Evolutionary conservation across 2,113 vertebrate species (phyloP).

Genomic region (Serilophus lunatus): DNA sequence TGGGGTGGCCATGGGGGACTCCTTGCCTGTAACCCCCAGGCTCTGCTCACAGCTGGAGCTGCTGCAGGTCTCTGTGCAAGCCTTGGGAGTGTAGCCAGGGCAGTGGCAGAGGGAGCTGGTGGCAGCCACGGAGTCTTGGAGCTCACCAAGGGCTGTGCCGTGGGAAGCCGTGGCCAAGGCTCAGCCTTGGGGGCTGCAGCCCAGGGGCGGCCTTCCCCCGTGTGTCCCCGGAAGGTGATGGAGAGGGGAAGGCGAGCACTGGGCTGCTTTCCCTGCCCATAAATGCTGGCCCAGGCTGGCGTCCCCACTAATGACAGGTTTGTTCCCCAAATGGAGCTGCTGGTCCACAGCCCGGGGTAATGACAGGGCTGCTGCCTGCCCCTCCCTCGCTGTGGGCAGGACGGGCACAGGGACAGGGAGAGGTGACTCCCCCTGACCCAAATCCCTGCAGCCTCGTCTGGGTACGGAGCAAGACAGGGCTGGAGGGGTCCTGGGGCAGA

Average conservation of each 20-base stretch:
- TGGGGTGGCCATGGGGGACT: too few relatives aligned
- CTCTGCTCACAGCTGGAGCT: not conserved
- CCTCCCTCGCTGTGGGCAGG: not conserved
- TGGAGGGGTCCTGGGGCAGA: not conserved
- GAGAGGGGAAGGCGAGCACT: fast-evolving
- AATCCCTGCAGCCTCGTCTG: not conserved
- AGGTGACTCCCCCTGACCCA: fast-evolving
- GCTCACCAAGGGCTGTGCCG: not conserved
- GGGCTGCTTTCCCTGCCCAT: not conserved
- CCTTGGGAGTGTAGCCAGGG: not conserved
- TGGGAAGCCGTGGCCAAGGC: not conserved
- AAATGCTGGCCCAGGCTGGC: not conserved
- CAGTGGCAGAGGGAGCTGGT: not conserved
- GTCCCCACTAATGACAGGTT: not conserved
- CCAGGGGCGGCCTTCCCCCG: not conserved
- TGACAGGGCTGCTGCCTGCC: not conserved
- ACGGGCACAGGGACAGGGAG: not conserved
- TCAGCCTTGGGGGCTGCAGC: not conserved
- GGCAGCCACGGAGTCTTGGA: not conserved
- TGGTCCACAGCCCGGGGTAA: not conserved
- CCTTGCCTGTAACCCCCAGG: too few relatives aligned
- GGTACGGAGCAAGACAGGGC: not conserved
- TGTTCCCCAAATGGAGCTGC: fast-evolving
- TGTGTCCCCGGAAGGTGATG: not conserved
- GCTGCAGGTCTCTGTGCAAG: not conserved